Evolutionary conservation across 2,888 invertebrate species (phyloP), one percentile per base, ranked within the genome.

Genomic region (Drosophila yooni): DNA sequence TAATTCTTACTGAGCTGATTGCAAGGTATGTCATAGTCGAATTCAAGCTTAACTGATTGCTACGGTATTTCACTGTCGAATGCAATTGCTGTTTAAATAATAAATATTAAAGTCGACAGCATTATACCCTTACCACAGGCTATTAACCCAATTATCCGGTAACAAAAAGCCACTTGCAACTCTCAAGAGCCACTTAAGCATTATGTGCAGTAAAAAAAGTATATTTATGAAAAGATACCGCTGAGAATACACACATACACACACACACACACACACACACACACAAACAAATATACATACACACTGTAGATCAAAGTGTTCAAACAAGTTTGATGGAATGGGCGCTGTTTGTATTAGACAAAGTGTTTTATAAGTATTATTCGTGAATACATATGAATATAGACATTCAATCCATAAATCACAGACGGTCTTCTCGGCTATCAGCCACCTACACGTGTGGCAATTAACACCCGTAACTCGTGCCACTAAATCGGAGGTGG

Each of bases 171-270:
- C 51, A 60, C 73, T 73, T 66, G 69, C 73, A 82, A 74, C 77
- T 82, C 80, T 82, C 57, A 57, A 76, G 63, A 72, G 70, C 83
- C 83, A 85, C 82, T 83, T 84, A 68, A 71, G 69, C 57, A 76
- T 64, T 64, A 72, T 76, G 71, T 74, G 70, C 86, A 72, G 72
- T 84, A 82, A 82, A 84, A 84, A 82, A 82, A 78, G 66, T 63
- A 78, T 75, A 56, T 75, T 53, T 43, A 68, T 62, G 34, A 64
- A 61, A 36, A 43, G 29, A 6, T 25, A 27, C 34, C 34, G 27
- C 33, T 11, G 15, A n/a, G 31, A 72, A n/a, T 51, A 38, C 51
- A 60, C 46, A 27, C 33, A 48, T 21, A 38, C 27, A 59, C 52
- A 31, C 48, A 54, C 34, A 33, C 25, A 43, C 25, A 33, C 25